Percentiles rank a stretch among this genome's conserved stretches.
Conservation (phyloP, 2,888 invertebrate species). For the Ditula angustiorana region DNA sequence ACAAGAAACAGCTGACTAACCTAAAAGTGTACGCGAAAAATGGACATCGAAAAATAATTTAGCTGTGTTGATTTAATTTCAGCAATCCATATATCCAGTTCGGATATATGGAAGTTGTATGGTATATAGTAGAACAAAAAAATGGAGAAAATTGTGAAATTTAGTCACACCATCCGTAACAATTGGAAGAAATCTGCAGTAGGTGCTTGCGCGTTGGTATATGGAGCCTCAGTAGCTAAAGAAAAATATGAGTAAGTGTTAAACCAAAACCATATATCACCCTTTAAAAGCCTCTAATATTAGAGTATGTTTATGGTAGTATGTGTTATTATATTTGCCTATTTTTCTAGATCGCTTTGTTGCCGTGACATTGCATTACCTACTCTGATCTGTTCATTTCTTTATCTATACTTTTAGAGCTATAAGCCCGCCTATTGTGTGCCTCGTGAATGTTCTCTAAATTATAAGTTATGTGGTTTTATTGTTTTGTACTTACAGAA, state of each 20-base stretch:
- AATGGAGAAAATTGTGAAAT: conserved; percentile 86
- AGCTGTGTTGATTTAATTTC: conserved; percentile 7
- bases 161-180: conserved; percentile 88
- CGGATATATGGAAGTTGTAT: neutral
- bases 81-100: conserved; percentile 6
- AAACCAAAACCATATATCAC: no score
- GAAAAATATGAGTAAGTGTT: conserved; percentile 91
- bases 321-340: no score
- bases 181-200: conserved; percentile 96
- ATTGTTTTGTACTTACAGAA: conserved; percentile 88
- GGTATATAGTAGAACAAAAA: neutral
- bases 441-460: no score
- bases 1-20: conserved; percentile 22
- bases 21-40: conserved; percentile 20
- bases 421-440: no score
- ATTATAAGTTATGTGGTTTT: no score
- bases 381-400: no score
- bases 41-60: conserved; percentile 8
- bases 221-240: conserved; percentile 89
- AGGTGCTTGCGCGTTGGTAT: conserved; percentile 87
- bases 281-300: no score
- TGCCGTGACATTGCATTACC: no score
- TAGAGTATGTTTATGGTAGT: no score
- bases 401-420: no score
- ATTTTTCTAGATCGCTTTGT: no score